Conservation (phyloP, 1,140 invertebrate genomes). For the Pseudomyrmex pallidus region DNA sequence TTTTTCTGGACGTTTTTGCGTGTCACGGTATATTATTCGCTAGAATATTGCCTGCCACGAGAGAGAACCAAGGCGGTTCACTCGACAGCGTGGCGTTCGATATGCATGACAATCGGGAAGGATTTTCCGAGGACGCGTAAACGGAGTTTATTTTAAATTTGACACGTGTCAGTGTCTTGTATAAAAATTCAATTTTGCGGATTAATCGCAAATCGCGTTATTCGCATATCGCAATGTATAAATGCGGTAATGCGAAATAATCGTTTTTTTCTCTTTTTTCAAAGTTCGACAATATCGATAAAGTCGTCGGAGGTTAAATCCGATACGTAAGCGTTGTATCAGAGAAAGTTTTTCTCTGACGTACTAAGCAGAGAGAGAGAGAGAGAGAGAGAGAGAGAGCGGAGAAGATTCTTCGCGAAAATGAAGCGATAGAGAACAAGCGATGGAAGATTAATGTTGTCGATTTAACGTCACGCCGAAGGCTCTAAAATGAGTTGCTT, state of each 20-base stretch:
- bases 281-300: background rate
- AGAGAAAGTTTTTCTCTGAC: background rate
- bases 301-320: background rate
- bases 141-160: conserved; percentile 39
- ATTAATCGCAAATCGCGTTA: background rate
- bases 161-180: background rate
- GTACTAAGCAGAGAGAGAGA: no score
- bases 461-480: conserved; percentile 24
- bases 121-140: background rate
- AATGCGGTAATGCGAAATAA: no score
- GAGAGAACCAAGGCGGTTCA: conserved; percentile 1
- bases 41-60: conserved; percentile 15
- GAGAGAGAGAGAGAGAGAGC: no score
- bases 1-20: background rate
- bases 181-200: conserved; percentile 23
- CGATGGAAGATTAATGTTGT: conserved; percentile 38
- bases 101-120: conserved; percentile 26
- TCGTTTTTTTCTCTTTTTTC: no score
- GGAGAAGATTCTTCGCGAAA: background rate
- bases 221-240: background rate
- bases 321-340: background rate
- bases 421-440: background rate
- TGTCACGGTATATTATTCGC: background rate
- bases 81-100: background rate
- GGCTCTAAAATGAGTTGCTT: conserved; percentile 25